Percentiles rank a stretch among this genome's conserved stretches.
Evolutionary conservation across 2,113 vertebrate genomes (phyloP).

Genomic region (Lagopus muta): DNA sequence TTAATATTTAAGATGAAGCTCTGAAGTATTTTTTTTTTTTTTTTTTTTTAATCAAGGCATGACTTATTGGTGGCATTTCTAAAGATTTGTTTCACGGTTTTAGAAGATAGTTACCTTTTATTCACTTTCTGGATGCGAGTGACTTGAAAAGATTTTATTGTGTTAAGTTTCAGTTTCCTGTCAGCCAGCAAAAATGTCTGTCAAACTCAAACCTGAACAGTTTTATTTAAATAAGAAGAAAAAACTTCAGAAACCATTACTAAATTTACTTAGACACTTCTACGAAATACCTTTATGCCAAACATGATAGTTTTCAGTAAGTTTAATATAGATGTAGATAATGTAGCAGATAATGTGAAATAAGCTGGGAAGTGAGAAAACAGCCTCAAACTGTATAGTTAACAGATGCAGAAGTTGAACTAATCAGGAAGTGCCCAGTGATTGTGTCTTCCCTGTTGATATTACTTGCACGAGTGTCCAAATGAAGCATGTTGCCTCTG

Average conservation of each 20-base stretch:
- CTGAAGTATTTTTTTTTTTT: neutral
- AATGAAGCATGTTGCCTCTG: neutral
- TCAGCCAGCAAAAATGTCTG: neutral
- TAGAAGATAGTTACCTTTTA: neutral
- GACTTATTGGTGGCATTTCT: neutral
- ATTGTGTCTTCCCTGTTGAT: neutral
- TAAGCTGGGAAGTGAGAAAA: neutral
- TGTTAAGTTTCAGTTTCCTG: neutral
- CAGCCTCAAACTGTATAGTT: neutral
- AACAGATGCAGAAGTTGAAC: neutral
- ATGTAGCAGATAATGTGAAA: neutral
- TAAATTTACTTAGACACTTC: slow-evolving; percentile 5
- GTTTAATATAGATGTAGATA: neutral
- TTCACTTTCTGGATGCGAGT: neutral
- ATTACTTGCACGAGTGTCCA: neutral
- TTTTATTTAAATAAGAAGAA: neutral
- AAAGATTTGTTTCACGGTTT: neutral
- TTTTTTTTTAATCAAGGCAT: neutral
- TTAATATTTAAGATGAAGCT: neutral
- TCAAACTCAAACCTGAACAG: neutral
- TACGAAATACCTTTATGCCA: neutral
- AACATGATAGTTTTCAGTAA: neutral
- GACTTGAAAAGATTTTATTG: neutral
- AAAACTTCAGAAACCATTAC: neutral
- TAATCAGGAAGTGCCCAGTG: neutral